Base-by-base conservation (phyloP, 2,888 invertebrate species). In the Microplitis manilae region DNA sequence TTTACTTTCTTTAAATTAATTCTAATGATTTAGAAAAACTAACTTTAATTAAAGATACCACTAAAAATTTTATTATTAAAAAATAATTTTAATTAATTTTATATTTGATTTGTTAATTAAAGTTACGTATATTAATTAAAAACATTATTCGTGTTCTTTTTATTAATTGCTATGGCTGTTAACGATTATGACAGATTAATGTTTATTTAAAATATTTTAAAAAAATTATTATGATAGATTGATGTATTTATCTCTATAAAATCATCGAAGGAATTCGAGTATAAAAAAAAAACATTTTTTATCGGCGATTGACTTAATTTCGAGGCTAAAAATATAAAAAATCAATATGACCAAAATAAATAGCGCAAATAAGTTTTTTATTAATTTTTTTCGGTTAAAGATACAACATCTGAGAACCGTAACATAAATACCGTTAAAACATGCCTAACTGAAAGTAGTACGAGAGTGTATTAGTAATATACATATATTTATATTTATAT, bases 391-490 rank as follows among this genome's bases (percentile, higher is more conserved):
- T 50, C 4, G 50, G 50, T 50, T 13, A 50, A 50, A 13, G 50
- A 50, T 50, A 50, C 50, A 50, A 50, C 13, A 50, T 65, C 65
- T 65, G 30, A 65, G 65, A 65, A 65, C 65, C 65, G 65, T 65
- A 65, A 65, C 65, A 65, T 65, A 65, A 30, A 65, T 65, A 65
- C 65, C 65, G 65, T 65, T 65, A 65, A 65, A 9, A 65, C 38
- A 65, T 65, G 20, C 65, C 65, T 65, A 50, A 20, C 65, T 38
- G 30, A 65, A 65, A 65, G 65, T 65, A 38, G 65, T 65, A 65
- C 65, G 20, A 65, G 20, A 13, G 38, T 30, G 38, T 65, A 30
- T 38, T 65, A 65, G 65, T 30, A 38, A 30, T 30, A 30, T 20
- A 62, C 15, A 65, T 13, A 30, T 38, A 65, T 50, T 13, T 50